Evolutionary conservation across 2,888 invertebrate species (phyloP).

Genomic region (Metallyticus violacea): DNA sequence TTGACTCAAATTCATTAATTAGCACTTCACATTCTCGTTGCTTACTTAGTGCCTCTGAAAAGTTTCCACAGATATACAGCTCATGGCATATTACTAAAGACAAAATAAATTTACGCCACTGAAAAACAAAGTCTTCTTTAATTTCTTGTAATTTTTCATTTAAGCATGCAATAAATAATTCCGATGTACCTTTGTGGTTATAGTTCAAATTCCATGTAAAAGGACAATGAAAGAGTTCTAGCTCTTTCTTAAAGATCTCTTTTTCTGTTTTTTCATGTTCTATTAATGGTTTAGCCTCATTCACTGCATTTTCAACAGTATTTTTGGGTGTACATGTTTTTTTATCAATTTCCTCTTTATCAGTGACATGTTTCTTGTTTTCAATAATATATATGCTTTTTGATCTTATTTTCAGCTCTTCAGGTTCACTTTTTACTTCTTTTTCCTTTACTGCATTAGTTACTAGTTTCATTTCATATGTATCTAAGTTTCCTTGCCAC

Average conservation of each 20-base stretch:
- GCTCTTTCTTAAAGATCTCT: neutral
- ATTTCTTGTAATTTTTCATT: neutral
- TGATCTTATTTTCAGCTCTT: too few relatives aligned
- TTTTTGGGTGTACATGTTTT: too few relatives aligned
- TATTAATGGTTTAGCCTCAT: too few relatives aligned
- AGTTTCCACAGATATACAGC: neutral
- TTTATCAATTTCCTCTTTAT: too few relatives aligned
- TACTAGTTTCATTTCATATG: too few relatives aligned
- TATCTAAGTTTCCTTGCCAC: too few relatives aligned
- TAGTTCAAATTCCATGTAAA: conserved; percentile 11
- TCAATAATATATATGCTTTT: too few relatives aligned
- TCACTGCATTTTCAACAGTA: too few relatives aligned
- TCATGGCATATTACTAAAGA: conserved; percentile 16
- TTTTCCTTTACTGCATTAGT: too few relatives aligned
- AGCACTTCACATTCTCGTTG: neutral
- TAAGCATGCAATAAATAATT: neutral
- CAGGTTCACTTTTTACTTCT: too few relatives aligned
- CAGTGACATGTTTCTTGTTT: too few relatives aligned
- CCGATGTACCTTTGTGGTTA: neutral
- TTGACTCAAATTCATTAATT: neutral
- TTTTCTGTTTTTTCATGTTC: neutral
- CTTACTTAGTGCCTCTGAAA: neutral
- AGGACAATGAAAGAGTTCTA: conserved; percentile 15
- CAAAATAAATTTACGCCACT: conserved; percentile 4
- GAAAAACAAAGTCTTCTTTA: conserved; percentile 3